Conservation (phyloP, 2,888 invertebrate genomes). For the Chrysolina oricalcia region DNA sequence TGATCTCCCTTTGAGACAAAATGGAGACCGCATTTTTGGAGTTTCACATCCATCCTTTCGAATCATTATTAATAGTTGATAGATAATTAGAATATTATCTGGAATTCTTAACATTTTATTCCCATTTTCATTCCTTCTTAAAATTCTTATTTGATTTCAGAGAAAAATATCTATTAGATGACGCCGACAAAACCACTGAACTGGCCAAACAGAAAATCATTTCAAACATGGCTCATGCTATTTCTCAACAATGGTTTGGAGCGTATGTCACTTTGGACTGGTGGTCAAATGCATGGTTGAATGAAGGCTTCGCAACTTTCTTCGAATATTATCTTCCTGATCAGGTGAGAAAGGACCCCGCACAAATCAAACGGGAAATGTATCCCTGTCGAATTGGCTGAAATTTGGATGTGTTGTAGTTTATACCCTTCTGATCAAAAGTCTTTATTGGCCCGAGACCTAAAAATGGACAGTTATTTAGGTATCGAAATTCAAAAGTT, state of each 20-base stretch:
- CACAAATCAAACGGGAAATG: no score
- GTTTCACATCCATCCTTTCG: no score
- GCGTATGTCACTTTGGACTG: conserved; percentile 21
- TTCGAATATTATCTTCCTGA: conserved; percentile 21
- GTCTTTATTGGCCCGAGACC: no score
- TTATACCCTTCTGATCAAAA: no score
- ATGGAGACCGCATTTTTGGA: no score
- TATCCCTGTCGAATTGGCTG: no score
- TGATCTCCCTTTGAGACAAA: no score
- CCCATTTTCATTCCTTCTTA: background rate
- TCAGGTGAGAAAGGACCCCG: conserved; percentile 23
- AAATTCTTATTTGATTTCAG: conserved; percentile 32
- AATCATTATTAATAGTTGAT: no score
- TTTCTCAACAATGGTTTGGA: conserved; percentile 78
- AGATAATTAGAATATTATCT: no score
- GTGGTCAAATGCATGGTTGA: conserved; percentile 32
- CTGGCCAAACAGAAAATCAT: conserved; percentile 74
- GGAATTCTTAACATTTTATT: background rate
- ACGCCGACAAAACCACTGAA: conserved; percentile 46
- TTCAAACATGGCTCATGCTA: conserved; percentile 82
- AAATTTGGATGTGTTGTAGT: no score
- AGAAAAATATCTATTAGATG: conserved; percentile 52
- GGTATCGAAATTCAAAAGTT: no score
- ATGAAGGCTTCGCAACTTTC: conserved; percentile 27
- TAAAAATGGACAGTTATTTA: no score